Base-by-base conservation (phyloP, 2,888 invertebrate species). In the Drosophila hamatofila region DNA sequence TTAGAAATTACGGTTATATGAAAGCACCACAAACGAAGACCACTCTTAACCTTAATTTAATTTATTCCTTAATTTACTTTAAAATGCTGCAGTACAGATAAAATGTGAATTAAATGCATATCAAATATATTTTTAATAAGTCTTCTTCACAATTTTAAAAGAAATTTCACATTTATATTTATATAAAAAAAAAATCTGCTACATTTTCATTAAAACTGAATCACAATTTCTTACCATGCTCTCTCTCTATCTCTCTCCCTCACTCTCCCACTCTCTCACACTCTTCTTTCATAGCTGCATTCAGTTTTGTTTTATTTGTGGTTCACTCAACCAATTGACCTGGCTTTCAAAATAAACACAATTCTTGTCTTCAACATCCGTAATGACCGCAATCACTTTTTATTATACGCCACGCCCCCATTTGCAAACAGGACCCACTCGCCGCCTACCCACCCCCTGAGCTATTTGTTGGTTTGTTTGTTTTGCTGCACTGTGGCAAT, bases 401-500 rank as follows among this genome's bases (percentile, higher is more conserved):
- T 64, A 58, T 46, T 42, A 55, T 54, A 46, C 44, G 12, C 16
- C 7, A 35, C 12, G 12, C 48, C 23, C 9, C 39, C n/a, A 27
- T 8, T 56, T n/a, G 6, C 51, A 21, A 21, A 9, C 21, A 9
- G 12, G 27, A n/a, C 11, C 9, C 8, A 0, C 30, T 0, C n/a
- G n/a, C n/a, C n/a, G n/a, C n/a, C n/a, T n/a, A n/a, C n/a, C n/a
- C n/a, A n/a, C n/a, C 39, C 35, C 14, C 3, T 61, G 60, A 63
- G 72, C 83, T 70, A 23, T 39, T 54, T 39, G 37, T 16, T 51
- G 14, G 70, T 78, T 69, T 80, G 83, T 82, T 83, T 81, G 72
- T 65, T 72, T 66, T 58, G 67, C 68, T 63, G 61, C 55, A 67
- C 67, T 75, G 80, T 65, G 88, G 72, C 83, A 71, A 88, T 83